A percentile compares a stretch with the other conserved stretches of the same genome.
These are phyloP conservation scores for Acropora yongei DNA, from an alignment of 64 coral and sea anemone genomes.

Conservation along the genomic window DNA sequence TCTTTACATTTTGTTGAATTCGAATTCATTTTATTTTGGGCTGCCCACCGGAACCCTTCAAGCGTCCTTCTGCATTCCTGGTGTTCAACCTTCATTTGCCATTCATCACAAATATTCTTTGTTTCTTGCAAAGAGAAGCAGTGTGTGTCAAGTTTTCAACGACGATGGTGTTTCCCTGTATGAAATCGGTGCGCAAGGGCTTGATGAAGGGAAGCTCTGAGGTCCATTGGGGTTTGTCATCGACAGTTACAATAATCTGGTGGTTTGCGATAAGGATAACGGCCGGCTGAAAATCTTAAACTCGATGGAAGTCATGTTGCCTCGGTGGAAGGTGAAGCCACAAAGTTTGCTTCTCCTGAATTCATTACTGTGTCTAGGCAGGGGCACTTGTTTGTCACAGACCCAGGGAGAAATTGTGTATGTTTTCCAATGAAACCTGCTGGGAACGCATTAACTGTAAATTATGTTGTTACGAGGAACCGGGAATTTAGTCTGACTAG, in stretches of 20 bases:
- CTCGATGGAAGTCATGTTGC: conserved; percentile 37
- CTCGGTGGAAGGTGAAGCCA: neutral
- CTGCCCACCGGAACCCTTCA: too few species aligned
- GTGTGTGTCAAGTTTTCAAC: conserved; percentile 27
- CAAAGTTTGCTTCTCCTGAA: neutral
- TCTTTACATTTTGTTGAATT: too few species aligned
- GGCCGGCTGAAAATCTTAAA: conserved; percentile 41
- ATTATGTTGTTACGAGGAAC: neutral
- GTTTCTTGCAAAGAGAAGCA: conserved; percentile 7
- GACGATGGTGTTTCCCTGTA: neutral
- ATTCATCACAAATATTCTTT: conserved; percentile 35
- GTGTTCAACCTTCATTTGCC: conserved; percentile 18
- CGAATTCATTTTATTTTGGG: neutral
- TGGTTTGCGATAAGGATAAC: conserved; percentile 46
- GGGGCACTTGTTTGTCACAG: conserved; percentile 27
- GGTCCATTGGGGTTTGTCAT: conserved; percentile 4
- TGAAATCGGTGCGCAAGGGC: neutral
- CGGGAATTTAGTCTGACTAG: neutral
- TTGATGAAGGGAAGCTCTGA: neutral
- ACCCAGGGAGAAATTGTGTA: conserved; percentile 8
- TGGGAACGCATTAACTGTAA: too few species aligned
- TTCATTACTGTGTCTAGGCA: conserved; percentile 21
- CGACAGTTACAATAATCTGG: conserved; percentile 16
- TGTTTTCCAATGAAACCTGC: neutral
- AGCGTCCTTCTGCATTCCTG: neutral